Base-by-base conservation (phyloP, 2,888 invertebrate species). In the Tenthredo distinguenda region DNA sequence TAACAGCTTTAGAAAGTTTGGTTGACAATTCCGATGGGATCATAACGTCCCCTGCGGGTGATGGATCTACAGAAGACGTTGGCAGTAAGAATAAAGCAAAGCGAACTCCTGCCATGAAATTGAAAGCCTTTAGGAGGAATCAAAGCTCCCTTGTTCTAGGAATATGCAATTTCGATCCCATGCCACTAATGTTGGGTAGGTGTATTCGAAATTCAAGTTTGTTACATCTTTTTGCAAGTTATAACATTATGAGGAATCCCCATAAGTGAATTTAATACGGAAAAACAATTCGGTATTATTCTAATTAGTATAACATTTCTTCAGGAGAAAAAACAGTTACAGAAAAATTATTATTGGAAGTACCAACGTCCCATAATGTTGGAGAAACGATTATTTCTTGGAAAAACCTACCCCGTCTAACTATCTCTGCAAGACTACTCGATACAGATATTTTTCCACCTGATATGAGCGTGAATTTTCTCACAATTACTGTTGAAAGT, bases 401-500 rank as follows among this genome's bases (percentile, higher is more conserved):
- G 91, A 86, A 85, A 47, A 91, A 91, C 87, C 87, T 92, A 47
- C 90, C 91, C 0, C 84, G 87, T 10, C 82, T 92, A 37, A 88
- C 88, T 0, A 47, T 89, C 7, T 88, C 88, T 1, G 62, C 89
- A 21, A 84, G 10, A 1, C 88, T 86, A 21, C 84, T 87, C 9
- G 4, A 55, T 6, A 26, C 21, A 50, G 74, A 87, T 1, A 68
- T 89, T 50, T 87, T 88, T 12, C 79, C 86, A 4, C 15, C 71
- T 9, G 83, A 88, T 10, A 77, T 72, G 9, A 47, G 58, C 1
- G 74, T 88, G 0, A 92, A 92, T 86, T 88, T 89, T 86, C 65
- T 92, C 4, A 89, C 85, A 18, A 86, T 92, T 31, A 92, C 92
- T 0, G 84, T 92, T 0, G 92, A 92, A 82, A 91, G 90, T 58